phyloP scores from a whole-genome alignment of 2,888 invertebrate species.

The Eudasyphora cyanicolor region DNA sequence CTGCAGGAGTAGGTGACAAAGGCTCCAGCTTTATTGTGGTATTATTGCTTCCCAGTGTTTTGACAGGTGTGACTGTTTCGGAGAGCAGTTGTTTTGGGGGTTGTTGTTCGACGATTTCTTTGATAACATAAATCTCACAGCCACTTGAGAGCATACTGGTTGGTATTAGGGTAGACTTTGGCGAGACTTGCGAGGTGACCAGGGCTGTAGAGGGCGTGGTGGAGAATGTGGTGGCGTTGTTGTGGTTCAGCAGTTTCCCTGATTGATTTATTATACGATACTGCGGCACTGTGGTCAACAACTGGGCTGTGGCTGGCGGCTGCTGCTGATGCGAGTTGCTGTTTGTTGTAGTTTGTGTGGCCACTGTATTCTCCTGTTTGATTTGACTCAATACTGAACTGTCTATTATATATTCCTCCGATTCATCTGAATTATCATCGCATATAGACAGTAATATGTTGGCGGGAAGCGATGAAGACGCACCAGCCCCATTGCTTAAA shows the following conservation, averaged over 20 bases:
- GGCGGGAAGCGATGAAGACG: conserved; percentile 53
- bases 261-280: conserved; percentile 66
- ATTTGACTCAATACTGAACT: conserved; percentile 66
- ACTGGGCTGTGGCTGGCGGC: conserved; percentile 38
- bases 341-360: conserved; percentile 40
- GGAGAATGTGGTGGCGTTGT: conserved; percentile 29
- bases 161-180: conserved; percentile 65
- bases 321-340: conserved; percentile 43
- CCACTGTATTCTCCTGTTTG: conserved; percentile 70
- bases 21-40: conserved; percentile 60
- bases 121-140: conserved; percentile 77
- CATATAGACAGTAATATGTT: conserved; percentile 73
- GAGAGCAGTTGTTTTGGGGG: conserved; percentile 42
- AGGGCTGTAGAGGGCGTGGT: background rate
- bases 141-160: conserved; percentile 73
- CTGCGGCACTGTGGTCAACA: conserved; percentile 57
- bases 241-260: conserved; percentile 43
- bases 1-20: conserved; percentile 31
- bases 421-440: conserved; percentile 74
- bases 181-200: background rate
- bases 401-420: conserved; percentile 73
- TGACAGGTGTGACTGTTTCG: conserved; percentile 31
- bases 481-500: conserved; percentile 56
- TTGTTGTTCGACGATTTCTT: conserved; percentile 69
- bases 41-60: conserved; percentile 16